These are phyloP conservation scores for Drosophila setifemur DNA, from an alignment of 1,140 invertebrate species.

Conservation along the genomic window DNA sequence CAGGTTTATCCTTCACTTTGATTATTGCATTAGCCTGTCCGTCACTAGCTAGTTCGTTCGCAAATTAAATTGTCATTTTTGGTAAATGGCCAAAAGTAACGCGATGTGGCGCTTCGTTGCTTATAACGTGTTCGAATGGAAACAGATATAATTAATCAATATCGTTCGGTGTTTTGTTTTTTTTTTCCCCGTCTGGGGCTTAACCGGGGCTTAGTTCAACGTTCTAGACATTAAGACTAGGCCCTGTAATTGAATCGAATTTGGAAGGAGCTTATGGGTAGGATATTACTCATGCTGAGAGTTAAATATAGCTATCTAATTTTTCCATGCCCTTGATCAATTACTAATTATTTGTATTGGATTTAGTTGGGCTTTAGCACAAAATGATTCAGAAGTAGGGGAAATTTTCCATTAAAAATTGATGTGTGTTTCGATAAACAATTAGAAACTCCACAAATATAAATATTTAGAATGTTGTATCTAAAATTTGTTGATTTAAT, in stretches of 20 bases:
- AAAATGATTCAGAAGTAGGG: neutral
- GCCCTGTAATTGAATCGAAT: slow-evolving; percentile 31
- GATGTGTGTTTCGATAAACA: too few species aligned
- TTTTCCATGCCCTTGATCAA: slow-evolving; percentile 12
- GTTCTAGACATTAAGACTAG: slow-evolving; percentile 26
- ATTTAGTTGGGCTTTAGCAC: neutral
- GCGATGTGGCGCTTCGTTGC: slow-evolving; percentile 14
- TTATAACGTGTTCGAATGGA: slow-evolving; percentile 10
- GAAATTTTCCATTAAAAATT: neutral
- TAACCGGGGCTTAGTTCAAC: slow-evolving; percentile 11
- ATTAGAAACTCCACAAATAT: too few species aligned
- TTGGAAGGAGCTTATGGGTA: neutral
- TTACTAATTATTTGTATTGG: slow-evolving; percentile 30
- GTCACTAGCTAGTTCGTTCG: slow-evolving; percentile 56
- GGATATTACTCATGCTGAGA: slow-evolving; percentile 27
- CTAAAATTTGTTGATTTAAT: too few species aligned
- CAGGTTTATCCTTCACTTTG: slow-evolving; percentile 38
- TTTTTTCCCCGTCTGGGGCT: neutral
- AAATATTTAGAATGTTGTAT: too few species aligned
- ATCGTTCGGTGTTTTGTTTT: neutral
- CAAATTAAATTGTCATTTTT: slow-evolving; percentile 76
- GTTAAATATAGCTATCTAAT: slow-evolving; percentile 27
- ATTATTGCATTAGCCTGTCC: slow-evolving; percentile 74
- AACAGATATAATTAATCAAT: slow-evolving; percentile 41
- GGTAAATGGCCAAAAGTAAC: slow-evolving; percentile 45